Conservation (phyloP, 2,113 vertebrate species). For the Camelus dromedarius region DNA sequence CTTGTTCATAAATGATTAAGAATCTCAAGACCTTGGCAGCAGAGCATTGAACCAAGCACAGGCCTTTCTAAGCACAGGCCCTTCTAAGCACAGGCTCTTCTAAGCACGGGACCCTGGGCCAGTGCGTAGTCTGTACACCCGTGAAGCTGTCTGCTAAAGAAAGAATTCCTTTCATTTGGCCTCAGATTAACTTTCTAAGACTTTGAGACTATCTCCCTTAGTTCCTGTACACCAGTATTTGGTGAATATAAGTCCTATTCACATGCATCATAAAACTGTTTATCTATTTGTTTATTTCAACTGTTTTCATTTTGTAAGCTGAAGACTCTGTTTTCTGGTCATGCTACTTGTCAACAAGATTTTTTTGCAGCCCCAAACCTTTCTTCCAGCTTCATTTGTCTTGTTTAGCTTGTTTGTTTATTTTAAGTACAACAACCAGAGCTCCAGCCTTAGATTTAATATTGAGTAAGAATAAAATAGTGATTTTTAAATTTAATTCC, state of each 20-base stretch:
- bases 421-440: background rate
- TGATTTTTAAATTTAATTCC: constrained; percentile 23
- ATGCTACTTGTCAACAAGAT: background rate
- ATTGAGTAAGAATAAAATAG: background rate
- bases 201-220: background rate
- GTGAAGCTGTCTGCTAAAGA: background rate
- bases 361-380: background rate
- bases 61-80: background rate
- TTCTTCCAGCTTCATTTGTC: background rate
- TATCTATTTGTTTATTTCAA: background rate
- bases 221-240: background rate
- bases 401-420: background rate
- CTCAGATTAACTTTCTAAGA: background rate
- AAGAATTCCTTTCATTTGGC: background rate
- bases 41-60: background rate
- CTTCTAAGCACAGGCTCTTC: background rate
- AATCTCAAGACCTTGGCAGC: background rate
- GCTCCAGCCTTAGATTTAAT: background rate
- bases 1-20: background rate
- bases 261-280: background rate
- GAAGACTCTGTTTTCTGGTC: background rate
- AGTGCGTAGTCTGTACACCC: background rate
- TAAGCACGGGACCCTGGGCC: background rate
- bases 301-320: background rate
- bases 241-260: background rate